Base-by-base conservation (phyloP, 2,113 vertebrate genomes). In the Glaucomys volans region DNA sequence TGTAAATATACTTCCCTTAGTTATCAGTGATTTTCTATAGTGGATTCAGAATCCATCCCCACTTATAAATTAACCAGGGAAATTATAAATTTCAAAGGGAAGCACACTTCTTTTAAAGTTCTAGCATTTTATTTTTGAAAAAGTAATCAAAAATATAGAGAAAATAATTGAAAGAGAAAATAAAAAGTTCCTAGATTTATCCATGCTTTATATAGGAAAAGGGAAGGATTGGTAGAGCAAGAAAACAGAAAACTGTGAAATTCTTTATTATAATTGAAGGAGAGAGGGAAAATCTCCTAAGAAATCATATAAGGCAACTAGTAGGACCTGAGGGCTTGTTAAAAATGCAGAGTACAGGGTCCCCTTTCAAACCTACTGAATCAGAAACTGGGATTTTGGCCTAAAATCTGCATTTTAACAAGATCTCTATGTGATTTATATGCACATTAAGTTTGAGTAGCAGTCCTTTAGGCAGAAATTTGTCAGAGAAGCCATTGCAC, bases 381-480 rank as follows among this genome's bases (percentile, higher is more conserved):
- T 75, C 32, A 89, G 40, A 83, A 74, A 28, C n/a, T 52, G 37
- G 28, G 22, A 91, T 40, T 72, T 52, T 20, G 57, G 44, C 40
- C 75, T 74, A 40, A 94, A 94, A 92, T 79, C 14, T 44, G 32
- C 84, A 77, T 89, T 91, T 81, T 50, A 85, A 42, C 26, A 88
- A 54, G 77, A 81, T 59, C 4, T n/a, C 3, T 66, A 9, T 83
- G 42, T 83, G 52, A 77, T 93, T 83, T 87, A 81, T 62, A 79
- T 47, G 62, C 83, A 79, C 84, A 79, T 16, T 92, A 66, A 67
- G 40, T 77, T 67, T 83, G 52, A 92, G 20, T 47, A 89, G 66
- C 69, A 85, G 59, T 86, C 37, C 71, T 47, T 77, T 54, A 95
- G 84, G 84, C 37, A 86, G 91, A 92, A 82, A 77, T 87, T 91